Evolutionary conservation across 2,888 invertebrate genomes (phyloP).

Genomic region (Syrista parreyssii): DNA sequence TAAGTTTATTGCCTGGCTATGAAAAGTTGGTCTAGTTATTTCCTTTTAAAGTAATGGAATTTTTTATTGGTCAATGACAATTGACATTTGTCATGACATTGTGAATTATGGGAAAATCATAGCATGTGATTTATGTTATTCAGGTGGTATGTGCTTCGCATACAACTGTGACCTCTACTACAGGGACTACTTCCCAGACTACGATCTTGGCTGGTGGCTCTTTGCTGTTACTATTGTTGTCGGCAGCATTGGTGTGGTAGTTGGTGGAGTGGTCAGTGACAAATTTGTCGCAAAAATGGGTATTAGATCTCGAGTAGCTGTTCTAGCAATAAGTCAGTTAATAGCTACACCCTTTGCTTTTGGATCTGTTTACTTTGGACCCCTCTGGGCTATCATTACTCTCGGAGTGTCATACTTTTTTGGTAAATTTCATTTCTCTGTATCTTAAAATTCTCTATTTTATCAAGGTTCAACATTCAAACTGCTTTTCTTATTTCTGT

Average conservation of each 20-base stretch:
- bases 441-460: background rate
- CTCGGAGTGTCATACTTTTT: constrained; percentile 91
- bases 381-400: constrained; percentile 88
- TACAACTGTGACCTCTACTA: constrained; percentile 93
- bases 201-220: constrained; percentile 90
- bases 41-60: background rate
- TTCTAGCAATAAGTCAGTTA: constrained; percentile 84
- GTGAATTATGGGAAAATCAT: background rate
- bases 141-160: constrained; percentile 90
- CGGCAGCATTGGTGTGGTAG: constrained; percentile 82
- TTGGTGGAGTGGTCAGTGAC: constrained; percentile 83
- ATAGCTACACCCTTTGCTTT: constrained; percentile 87
- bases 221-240: constrained; percentile 89
- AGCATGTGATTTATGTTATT: constrained; percentile 18
- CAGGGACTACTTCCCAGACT: constrained; percentile 88
- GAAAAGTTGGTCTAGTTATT: background rate
- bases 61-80: background rate
- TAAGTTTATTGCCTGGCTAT: constrained; percentile 53
- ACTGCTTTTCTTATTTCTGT: constrained; percentile 25
- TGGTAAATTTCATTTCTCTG: constrained; percentile 69
- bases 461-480: too few relatives aligned
- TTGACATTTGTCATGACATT: background rate
- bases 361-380: constrained; percentile 85
- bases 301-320: constrained; percentile 81
- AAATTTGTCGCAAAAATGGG: constrained; percentile 90